Evolutionary conservation across 2,797 vertebrate species (phyloP).

Genomic region (Pogoniulus pusillus): DNA sequence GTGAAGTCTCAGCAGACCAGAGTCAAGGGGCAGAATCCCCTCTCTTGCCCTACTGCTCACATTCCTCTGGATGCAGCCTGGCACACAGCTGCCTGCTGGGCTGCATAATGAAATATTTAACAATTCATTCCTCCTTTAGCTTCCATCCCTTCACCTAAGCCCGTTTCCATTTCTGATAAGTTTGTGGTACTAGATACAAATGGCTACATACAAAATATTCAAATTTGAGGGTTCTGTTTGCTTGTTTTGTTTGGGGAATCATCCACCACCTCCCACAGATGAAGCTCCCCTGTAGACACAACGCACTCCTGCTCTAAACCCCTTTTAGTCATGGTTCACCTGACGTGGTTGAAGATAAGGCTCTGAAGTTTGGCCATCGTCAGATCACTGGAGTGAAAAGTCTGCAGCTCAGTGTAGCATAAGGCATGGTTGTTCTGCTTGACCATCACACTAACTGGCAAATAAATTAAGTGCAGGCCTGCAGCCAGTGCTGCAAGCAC

Average conservation of each 20-base stretch:
- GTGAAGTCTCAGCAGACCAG: no score
- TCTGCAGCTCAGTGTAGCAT: not conserved
- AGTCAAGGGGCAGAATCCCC: no score
- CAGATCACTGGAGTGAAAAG: not conserved
- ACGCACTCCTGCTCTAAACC: not conserved
- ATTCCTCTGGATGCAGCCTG: no score
- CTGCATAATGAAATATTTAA: not conserved
- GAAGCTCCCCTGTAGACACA: not conserved
- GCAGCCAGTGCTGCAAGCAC: not conserved
- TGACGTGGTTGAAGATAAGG: not conserved
- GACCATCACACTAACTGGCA: not conserved
- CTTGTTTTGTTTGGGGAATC: not conserved
- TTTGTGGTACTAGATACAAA: not conserved
- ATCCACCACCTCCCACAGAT: not conserved
- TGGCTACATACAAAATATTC: not conserved
- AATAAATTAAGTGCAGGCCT: not conserved
- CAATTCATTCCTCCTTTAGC: not conserved
- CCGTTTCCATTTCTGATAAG: not conserved
- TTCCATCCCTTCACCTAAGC: not conserved
- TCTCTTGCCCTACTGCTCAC: no score
- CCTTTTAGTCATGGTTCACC: not conserved
- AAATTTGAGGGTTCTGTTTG: not conserved
- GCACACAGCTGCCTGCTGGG: no score
- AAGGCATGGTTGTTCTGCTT: not conserved
- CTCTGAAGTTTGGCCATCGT: not conserved